Percentiles rank a stretch among this genome's conserved stretches.
These are phyloP conservation scores for Lymantria dispar DNA, from an alignment of 2,888 invertebrate genomes.

Conservation along the genomic window DNA sequence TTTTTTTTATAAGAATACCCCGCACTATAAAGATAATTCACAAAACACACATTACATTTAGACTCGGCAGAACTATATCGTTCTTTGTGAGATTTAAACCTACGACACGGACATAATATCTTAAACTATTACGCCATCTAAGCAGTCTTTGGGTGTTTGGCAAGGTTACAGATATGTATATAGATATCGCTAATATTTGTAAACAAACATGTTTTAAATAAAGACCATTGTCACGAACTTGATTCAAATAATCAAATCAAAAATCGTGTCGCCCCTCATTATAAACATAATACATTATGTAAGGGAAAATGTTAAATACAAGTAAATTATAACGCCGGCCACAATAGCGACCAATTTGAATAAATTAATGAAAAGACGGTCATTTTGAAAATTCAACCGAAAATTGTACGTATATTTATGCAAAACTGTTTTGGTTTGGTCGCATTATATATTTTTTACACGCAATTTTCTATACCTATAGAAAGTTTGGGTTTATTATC, in stretches of 20 bases:
- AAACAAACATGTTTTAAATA: neutral
- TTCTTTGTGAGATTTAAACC: too few species aligned
- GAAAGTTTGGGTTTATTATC: neutral
- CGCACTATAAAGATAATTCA: too few species aligned
- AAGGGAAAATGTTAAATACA: slow-evolving; percentile 31
- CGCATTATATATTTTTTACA: slow-evolving; percentile 25
- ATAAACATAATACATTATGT: slow-evolving; percentile 30
- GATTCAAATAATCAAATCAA: neutral
- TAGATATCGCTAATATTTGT: neutral
- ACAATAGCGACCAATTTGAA: slow-evolving; percentile 41
- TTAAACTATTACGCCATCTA: too few species aligned
- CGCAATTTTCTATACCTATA: slow-evolving; percentile 15
- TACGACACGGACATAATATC: too few species aligned
- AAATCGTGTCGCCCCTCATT: slow-evolving; percentile 32
- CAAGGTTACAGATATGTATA: too few species aligned
- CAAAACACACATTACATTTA: too few species aligned
- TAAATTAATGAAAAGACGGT: slow-evolving; percentile 38
- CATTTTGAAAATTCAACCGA: slow-evolving; percentile 35
- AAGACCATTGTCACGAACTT: neutral
- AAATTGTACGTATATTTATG: slow-evolving; percentile 43
- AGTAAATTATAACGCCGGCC: slow-evolving; percentile 40
- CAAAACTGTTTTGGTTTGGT: slow-evolving; percentile 29
- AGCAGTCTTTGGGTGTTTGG: too few species aligned
- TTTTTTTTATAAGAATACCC: too few species aligned
- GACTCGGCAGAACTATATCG: too few species aligned